Base-by-base conservation (phyloP, 2,888 invertebrate species). In the Lasioglossum malachurum region DNA sequence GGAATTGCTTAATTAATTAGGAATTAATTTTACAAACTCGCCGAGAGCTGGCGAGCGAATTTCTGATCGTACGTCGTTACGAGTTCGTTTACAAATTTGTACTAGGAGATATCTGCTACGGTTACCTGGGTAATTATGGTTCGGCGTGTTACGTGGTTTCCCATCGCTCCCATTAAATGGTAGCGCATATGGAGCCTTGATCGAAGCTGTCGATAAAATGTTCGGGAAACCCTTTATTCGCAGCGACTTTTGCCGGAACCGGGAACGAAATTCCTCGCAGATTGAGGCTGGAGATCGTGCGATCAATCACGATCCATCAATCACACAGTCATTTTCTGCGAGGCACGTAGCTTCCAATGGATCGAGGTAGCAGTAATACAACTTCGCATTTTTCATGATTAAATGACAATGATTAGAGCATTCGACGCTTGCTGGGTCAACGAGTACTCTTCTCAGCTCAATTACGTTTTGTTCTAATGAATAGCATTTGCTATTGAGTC, bases 301-400 rank as follows among this genome's bases (percentile, higher is more conserved):
- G 74, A 60, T 49, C 23, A 75, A 60, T 81, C 88, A 82, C 79
- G 83, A 60, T 19, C 71, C 57, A 46, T 85, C 77, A 81, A 88
- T 89, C 87, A 76, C 82, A 81, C 12, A n/a, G 67, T 19, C 4
- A 67, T 35, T 64, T 64, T 67, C 35, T 19, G 19, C 1, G 4
- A 3, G 35, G 31, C 31, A 14, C 4, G 12, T 7, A 27, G 35
- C 31, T 67, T 38, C 35, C 10, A 19, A 19, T 38, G 23, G 35
- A 4, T 69, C 38, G 38, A 12, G 10, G 69, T 12, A 69, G 31
- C 31, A 23, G 41, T 69, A 23, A 38, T 10, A 38, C 23, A 60
- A 14, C 5, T 31, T 14, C 16, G 7, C 5, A 27, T 64, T 16
- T 64, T n/a, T 16, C 0, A 31, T 4, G 12, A 64, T 64, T 16